Evolutionary conservation across 2,888 invertebrate species (phyloP).

Genomic region (Eurytoma californica): DNA sequence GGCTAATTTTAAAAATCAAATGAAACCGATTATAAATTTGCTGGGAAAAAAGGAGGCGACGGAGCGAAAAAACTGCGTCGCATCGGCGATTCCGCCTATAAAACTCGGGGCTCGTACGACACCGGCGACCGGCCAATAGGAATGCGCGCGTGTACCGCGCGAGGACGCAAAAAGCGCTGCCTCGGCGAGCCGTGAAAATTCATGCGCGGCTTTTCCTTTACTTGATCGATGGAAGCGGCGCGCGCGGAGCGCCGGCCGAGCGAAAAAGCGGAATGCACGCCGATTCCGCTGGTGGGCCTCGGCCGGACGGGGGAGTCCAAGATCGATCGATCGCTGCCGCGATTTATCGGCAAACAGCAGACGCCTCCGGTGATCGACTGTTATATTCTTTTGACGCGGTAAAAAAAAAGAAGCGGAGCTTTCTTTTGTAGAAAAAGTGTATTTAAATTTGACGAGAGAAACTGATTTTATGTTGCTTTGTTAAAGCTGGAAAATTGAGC

Average conservation of each 20-base stretch:
- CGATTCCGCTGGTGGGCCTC: constrained; percentile 1
- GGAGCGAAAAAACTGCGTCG: neutral
- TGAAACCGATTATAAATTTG: no score
- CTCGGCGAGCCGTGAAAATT: constrained; percentile 46
- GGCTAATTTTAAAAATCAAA: no score
- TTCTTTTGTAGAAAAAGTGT: no score
- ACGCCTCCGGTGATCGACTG: constrained; percentile 34
- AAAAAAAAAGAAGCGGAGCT: no score
- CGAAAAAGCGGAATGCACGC: constrained; percentile 41
- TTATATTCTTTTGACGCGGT: neutral
- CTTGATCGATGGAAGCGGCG: constrained; percentile 27
- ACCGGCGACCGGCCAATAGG: neutral
- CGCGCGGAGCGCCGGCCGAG: neutral
- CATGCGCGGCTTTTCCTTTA: constrained; percentile 46
- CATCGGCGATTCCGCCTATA: neutral
- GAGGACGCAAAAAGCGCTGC: neutral
- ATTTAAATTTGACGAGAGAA: no score
- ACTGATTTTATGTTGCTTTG: neutral
- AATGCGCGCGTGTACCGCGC: neutral
- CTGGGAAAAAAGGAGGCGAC: neutral
- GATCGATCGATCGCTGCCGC: constrained; percentile 40
- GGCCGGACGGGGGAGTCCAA: constrained; percentile 3
- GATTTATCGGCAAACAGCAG: constrained; percentile 42
- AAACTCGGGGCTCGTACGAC: neutral
- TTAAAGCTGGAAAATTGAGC: no score